Base-by-base conservation (phyloP, 2,797 vertebrate species). In the Hyperoplus lanceolatus region DNA sequence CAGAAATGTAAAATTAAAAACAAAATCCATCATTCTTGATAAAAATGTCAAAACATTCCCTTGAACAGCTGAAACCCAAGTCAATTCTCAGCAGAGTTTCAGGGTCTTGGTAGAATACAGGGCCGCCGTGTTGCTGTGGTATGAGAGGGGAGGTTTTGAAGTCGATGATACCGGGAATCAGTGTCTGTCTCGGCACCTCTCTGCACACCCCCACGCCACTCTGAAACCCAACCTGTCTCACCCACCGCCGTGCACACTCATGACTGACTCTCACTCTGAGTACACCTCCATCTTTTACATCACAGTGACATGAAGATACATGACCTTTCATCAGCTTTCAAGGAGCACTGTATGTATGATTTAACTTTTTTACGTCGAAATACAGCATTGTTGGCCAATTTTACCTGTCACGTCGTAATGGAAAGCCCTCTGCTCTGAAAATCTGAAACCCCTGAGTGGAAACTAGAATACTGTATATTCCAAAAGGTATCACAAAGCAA, bases 181-280 rank as follows among this genome's bases (percentile, higher is more conserved):
- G 87, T 81, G 81, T 73, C 50, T 43, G 75, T 76, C 79, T 78
- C 73, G 1, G 73, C 91, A 76, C 66, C 83, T 78, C 73, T 80
- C 54, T 38, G 49, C 14, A 9, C 87, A 57, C 86, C 92, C 29
- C 91, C 91, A 89, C 91, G 84, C 88, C 87, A 15, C 81, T 90
- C 55, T 46, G 92, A 95, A 94, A 95, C 93, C 83, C 81, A 87
- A 86, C 91, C 90, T 70, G 50, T 73, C 85, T 86, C 87, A 68
- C 81, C 86, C 43, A 48, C 83, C 73, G 72, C 84, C 77, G 38
- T 91, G 93, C 92, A 92, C 92, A 95, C 92, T 95, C 94, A 95
- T 94, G 94, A 85, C 93, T 78, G 85, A 80, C 92, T 96, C 94
- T 96, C 95, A 90, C 75, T 96, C 90, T 96, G 93, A 95, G 83